Base-by-base conservation (phyloP, 2,797 vertebrate genomes). In the Chlorospingus semifuscus region DNA sequence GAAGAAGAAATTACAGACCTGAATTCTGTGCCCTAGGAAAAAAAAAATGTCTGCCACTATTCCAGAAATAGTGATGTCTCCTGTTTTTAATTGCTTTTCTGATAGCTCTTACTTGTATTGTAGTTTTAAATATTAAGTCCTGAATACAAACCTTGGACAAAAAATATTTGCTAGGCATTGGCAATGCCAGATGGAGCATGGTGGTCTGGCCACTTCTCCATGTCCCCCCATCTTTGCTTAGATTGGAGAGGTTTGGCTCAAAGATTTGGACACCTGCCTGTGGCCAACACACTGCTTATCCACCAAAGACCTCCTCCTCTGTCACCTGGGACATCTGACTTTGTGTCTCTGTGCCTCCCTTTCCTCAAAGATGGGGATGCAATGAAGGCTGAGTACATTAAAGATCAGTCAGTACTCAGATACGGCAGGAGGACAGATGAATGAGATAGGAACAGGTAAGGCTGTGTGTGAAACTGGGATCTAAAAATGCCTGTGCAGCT, bases 81-180 rank as follows among this genome's bases (percentile, higher is more conserved):
- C 49, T 50, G 15, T 19, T 92, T 87, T 85, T 68, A 77, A 70
- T 87, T 83, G 42, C 24, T 57, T 78, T 89, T 69, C 46, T 83
- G 64, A 29, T 36, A 68, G 10, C 22, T 87, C 15, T 79, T 37
- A 49, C 32, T 71, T 83, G 16, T 70, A n/a, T 66, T 90, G 20
- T 37, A 6, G 6, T 82, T 85, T 76, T 71, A 90, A 90, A 56
- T 84, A 50, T 7, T 42, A 85, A 47, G 13, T 77, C 64, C 30
- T 57, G 18, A 85, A 50, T 39, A 64, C 37, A 80, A n/a, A 68
- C 23, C 3, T 46, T 39, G 18, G 53, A 26, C 19, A 57, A 59
- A 72, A 81, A 72, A 21, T 2, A 24, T 34, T 29, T 34, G 41
- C 29, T 27, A 77, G 65, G 15, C 23, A 63, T 34, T 68, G 36